Percentiles rank a stretch among this genome's conserved stretches.
phyloP scores from a whole-genome alignment of 2,113 vertebrate genomes.

The Bujurquina vittata region DNA sequence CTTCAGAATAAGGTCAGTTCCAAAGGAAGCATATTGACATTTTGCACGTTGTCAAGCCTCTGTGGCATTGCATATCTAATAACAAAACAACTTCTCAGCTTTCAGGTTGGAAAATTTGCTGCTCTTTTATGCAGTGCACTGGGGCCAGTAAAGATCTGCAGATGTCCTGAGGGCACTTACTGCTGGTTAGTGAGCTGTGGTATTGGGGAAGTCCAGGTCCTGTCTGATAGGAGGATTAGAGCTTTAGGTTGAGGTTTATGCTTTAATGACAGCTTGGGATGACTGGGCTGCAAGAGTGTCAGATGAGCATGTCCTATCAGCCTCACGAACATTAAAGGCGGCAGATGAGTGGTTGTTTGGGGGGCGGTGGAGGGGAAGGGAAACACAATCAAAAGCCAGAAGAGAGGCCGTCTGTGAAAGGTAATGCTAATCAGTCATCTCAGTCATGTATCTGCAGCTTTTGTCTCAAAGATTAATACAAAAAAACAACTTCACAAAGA shows the following conservation, averaged over 20 bases:
- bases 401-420: neutral
- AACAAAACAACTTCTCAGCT: conserved; percentile 26
- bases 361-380: neutral
- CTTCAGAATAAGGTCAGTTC: conserved; percentile 16
- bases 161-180: conserved; percentile 53
- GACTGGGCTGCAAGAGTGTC: conserved; percentile 51
- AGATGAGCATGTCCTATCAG: conserved; percentile 43
- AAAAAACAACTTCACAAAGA: neutral
- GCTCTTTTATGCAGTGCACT: conserved; percentile 21
- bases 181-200: conserved; percentile 69
- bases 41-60: neutral
- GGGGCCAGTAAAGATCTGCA: conserved; percentile 53
- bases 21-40: neutral
- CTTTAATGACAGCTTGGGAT: conserved; percentile 63
- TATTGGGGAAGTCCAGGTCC: conserved; percentile 55
- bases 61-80: neutral
- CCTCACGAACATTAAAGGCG: conserved; percentile 42
- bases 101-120: conserved; percentile 24
- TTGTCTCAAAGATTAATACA: neutral
- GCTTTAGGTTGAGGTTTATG: conserved; percentile 55
- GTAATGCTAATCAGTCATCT: neutral
- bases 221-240: conserved; percentile 69
- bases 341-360: conserved; percentile 42
- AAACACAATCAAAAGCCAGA: conserved; percentile 1
- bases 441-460: neutral